Conservation (phyloP, 2,888 invertebrate species). For the Euplagia quadripunctaria region DNA sequence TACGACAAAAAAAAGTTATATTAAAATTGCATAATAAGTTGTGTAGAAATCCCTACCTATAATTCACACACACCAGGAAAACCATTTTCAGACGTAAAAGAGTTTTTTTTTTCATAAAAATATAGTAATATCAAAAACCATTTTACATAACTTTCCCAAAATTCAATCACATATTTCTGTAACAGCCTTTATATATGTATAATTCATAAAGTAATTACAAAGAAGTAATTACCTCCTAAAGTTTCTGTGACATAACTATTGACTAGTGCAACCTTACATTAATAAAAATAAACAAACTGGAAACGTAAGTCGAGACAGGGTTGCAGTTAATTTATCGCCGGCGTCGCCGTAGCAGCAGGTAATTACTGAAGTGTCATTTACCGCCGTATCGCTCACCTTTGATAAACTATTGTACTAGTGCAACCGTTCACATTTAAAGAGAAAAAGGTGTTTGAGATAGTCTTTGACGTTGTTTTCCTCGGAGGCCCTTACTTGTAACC, state of each 20-base stretch:
- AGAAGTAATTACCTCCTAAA: neutral
- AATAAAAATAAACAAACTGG: neutral
- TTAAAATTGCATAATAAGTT: no score
- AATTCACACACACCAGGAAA: no score
- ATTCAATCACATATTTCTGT: no score
- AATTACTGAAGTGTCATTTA: slow-evolving; percentile 23
- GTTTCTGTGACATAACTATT: neutral
- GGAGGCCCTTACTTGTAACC: no score
- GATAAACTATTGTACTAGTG: slow-evolving; percentile 11
- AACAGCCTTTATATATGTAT: no score
- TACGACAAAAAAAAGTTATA: no score
- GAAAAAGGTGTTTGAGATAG: neutral
- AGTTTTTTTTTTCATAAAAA: no score
- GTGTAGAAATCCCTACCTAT: no score
- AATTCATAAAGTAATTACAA: no score
- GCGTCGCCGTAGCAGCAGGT: slow-evolving; percentile 14
- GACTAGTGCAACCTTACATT: neutral
- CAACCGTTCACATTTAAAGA: neutral
- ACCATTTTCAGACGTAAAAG: no score
- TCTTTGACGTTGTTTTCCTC: neutral
- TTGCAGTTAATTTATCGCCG: slow-evolving; percentile 29
- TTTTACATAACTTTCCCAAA: no score
- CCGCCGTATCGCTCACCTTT: slow-evolving; percentile 13
- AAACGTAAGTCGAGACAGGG: slow-evolving; percentile 28
- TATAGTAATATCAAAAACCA: no score